Conservation (phyloP, 2,113 vertebrate genomes). For the Prolemur simus region DNA sequence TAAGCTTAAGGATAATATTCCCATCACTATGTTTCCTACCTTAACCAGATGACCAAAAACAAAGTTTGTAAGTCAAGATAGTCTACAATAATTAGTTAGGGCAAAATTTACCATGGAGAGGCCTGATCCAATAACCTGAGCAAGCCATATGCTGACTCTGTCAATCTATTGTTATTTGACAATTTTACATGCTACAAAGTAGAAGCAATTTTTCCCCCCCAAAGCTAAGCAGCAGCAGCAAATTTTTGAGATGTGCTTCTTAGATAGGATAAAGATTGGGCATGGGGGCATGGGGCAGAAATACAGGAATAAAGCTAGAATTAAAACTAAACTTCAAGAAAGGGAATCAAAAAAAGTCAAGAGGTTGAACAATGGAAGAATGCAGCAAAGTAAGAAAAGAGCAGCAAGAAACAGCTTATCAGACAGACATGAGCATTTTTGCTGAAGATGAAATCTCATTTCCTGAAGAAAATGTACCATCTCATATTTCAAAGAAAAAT, state of each 20-base stretch:
- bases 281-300: neutral
- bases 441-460: neutral
- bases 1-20: neutral
- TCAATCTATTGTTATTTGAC: neutral
- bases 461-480: neutral
- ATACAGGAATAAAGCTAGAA: neutral
- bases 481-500: conserved; percentile 1
- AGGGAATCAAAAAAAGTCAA: neutral
- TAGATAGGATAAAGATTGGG: neutral
- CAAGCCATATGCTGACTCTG: neutral
- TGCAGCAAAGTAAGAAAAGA: conserved; percentile 5
- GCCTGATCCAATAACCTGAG: neutral
- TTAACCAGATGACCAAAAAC: neutral
- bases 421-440: neutral
- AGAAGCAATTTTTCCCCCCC: neutral
- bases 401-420: neutral
- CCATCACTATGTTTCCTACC: neutral
- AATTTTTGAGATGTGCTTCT: neutral
- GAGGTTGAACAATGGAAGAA: neutral
- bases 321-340: conserved; percentile 22
- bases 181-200: neutral
- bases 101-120: neutral
- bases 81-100: neutral
- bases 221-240: neutral
- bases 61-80: neutral